These are phyloP conservation scores for Idaea dimidiata DNA, from an alignment of 2,888 invertebrate species.

Conservation along the genomic window DNA sequence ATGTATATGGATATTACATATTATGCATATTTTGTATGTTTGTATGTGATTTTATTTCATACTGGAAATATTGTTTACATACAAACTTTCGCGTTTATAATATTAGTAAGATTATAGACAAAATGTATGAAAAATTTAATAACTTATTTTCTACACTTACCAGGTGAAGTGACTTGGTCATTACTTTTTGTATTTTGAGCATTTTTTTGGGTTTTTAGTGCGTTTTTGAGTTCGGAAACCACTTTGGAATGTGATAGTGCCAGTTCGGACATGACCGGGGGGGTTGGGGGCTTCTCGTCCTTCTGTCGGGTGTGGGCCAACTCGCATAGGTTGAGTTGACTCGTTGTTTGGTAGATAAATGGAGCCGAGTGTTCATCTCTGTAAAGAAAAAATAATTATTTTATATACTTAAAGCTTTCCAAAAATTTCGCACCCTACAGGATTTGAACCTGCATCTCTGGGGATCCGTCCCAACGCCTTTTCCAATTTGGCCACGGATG, in stretches of 20 bases:
- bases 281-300: conserved; percentile 46
- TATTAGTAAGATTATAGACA: no score
- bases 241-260: conserved; percentile 75
- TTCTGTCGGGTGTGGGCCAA: conserved; percentile 52
- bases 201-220: conserved; percentile 66
- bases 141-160: background rate
- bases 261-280: conserved; percentile 62
- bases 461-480: no score
- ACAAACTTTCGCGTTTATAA: no score
- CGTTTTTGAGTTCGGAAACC: conserved; percentile 71
- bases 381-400: conserved; percentile 47
- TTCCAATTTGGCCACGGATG: no score
- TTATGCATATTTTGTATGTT: no score
- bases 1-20: no score
- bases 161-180: background rate
- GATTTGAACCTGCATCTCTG: no score
- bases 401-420: no score
- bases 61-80: no score
- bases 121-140: background rate
- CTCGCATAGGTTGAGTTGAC: conserved; percentile 86
- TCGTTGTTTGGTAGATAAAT: conserved; percentile 91
- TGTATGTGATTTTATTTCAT: no score
- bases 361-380: conserved; percentile 93
- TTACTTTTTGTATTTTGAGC: conserved; percentile 25
- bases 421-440: no score